These are phyloP conservation scores for Hestina assimilis DNA, from an alignment of 1,140 invertebrate genomes.

Conservation along the genomic window DNA sequence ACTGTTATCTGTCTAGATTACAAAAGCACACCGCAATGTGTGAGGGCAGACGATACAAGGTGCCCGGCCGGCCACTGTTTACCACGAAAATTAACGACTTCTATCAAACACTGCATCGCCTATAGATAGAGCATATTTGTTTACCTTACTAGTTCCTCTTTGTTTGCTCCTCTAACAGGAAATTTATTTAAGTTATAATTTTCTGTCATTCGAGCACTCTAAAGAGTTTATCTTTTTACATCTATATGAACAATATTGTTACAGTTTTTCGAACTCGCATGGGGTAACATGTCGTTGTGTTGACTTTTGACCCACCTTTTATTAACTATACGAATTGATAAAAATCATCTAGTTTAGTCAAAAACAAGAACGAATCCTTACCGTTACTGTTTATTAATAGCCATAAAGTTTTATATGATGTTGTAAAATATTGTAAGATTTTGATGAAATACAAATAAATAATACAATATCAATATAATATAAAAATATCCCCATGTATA, in stretches of 20 bases:
- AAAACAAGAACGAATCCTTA: too few relatives aligned
- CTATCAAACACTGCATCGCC: constrained; percentile 68
- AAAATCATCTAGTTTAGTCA: too few relatives aligned
- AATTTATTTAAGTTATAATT: constrained; percentile 77
- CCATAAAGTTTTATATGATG: too few relatives aligned
- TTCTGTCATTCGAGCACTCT: constrained; percentile 65
- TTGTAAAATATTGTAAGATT: too few relatives aligned
- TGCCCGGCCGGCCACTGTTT: constrained; percentile 42
- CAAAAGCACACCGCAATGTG: constrained; percentile 27
- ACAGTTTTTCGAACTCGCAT: constrained; percentile 31
- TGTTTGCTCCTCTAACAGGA: constrained; percentile 70
- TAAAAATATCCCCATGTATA: not conserved
- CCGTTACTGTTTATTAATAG: too few relatives aligned
- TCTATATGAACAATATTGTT: constrained; percentile 40
- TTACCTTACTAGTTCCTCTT: constrained; percentile 54
- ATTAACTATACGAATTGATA: too few relatives aligned
- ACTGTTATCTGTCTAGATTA: constrained; percentile 26
- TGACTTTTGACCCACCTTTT: constrained; percentile 45
- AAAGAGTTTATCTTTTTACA: constrained; percentile 63
- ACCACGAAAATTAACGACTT: constrained; percentile 57
- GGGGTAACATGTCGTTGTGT: constrained; percentile 47
- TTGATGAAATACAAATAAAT: too few relatives aligned
- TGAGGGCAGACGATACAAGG: constrained; percentile 32
- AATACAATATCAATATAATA: not conserved
- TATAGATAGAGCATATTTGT: constrained; percentile 65